Evolutionary conservation across 92 coral and sea anemone genomes (phyloP).

Genomic region (Meandrina meandrites): DNA sequence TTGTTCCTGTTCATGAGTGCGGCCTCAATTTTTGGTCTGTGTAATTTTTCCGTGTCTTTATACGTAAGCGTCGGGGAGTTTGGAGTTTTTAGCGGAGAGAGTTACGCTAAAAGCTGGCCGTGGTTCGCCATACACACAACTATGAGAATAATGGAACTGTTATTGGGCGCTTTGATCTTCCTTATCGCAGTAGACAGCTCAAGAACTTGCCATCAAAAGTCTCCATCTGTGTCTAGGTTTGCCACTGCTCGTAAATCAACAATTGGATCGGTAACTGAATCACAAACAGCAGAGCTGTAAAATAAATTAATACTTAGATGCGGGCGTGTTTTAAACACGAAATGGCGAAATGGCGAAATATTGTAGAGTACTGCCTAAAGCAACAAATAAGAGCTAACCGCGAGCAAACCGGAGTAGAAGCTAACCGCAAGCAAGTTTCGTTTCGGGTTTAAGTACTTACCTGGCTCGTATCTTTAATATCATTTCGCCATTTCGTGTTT

Average conservation of each 20-base stretch:
- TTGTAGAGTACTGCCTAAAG: no score
- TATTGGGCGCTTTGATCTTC: not conserved
- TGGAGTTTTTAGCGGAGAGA: constrained; percentile 31
- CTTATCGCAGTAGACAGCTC: not conserved
- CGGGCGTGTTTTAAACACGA: no score
- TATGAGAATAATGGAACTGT: constrained; percentile 55
- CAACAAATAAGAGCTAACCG: no score
- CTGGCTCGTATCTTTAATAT: no score
- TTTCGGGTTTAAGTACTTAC: no score
- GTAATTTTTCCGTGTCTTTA: constrained; percentile 54
- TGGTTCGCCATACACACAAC: constrained; percentile 58
- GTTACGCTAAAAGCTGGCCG: constrained; percentile 54
- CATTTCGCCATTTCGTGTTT: no score
- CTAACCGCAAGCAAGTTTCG: no score
- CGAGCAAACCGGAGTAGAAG: no score
- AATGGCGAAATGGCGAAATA: no score
- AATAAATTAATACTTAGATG: not conserved
- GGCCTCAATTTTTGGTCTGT: constrained; percentile 42
- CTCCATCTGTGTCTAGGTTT: not conserved
- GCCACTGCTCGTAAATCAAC: not conserved
- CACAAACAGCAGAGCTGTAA: not conserved
- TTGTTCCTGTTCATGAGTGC: constrained; percentile 42
- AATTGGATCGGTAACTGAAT: not conserved
- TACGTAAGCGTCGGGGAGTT: constrained; percentile 35
- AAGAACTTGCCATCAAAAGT: constrained; percentile 2